These are phyloP conservation scores for Aphelinus atriplicis DNA, from an alignment of 1,140 invertebrate species.

Conservation along the genomic window DNA sequence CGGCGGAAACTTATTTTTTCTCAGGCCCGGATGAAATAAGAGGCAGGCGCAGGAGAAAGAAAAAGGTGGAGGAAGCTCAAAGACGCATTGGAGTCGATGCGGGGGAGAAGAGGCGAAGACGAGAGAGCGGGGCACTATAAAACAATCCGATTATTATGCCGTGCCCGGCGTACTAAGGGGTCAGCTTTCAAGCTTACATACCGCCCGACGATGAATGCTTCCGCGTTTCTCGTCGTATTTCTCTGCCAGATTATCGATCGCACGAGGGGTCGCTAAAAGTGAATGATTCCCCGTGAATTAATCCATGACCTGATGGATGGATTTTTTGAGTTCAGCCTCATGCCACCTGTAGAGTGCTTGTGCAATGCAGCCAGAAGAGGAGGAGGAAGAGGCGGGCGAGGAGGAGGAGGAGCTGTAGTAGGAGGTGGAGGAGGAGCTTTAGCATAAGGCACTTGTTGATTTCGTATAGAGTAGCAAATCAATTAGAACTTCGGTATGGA, in stretches of 20 bases:
- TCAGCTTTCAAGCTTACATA: not conserved
- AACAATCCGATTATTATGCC: constrained; percentile 54
- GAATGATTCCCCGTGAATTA: not conserved
- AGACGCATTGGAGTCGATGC: not conserved
- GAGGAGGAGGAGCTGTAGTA: not conserved
- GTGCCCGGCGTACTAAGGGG: constrained; percentile 42
- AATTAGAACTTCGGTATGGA: not conserved
- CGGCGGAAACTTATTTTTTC: not conserved
- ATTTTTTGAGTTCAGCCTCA: constrained; percentile 36
- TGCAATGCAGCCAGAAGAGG: no score
- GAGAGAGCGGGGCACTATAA: constrained; percentile 41
- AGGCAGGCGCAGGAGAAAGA: constrained; percentile 5
- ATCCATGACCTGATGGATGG: not conserved
- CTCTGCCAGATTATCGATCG: no score
- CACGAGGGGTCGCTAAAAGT: not conserved
- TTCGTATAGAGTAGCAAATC: not conserved
- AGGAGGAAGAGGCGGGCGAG: not conserved
- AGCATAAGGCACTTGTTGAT: constrained; percentile 32
- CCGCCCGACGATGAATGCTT: not conserved
- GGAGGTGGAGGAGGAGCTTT: not conserved
- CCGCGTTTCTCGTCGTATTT: no score
- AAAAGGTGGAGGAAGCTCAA: not conserved
- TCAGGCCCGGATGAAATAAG: constrained; percentile 16
- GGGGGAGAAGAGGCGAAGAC: not conserved
- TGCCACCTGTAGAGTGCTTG: constrained; percentile 58